Conservation (phyloP, 2,113 vertebrate species). For the Phocoena sinus region DNA sequence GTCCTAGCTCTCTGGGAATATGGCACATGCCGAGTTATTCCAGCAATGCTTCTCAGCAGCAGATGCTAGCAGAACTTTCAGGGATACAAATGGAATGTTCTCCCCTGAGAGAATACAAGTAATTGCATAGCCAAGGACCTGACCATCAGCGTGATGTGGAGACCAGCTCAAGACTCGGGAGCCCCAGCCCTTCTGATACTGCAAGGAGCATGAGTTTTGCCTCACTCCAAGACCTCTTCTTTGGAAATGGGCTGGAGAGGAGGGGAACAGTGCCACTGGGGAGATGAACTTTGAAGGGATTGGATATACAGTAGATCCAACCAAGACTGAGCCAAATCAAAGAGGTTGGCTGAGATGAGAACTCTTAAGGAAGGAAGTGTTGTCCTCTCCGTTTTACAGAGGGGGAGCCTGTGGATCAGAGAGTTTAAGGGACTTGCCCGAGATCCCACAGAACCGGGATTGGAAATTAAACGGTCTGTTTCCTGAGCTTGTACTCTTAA, state of each 20-base stretch:
- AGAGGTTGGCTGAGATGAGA: neutral
- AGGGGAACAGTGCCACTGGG: neutral
- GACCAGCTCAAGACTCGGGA: neutral
- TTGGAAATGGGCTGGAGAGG: neutral
- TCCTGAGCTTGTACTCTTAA: neutral
- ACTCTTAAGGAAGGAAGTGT: neutral
- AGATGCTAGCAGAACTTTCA: neutral
- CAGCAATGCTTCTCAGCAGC: neutral
- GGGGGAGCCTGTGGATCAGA: neutral
- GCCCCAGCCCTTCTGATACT: neutral
- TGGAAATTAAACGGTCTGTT: neutral
- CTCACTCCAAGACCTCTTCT: neutral
- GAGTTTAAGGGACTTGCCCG: neutral
- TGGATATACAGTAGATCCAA: neutral
- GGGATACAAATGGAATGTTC: neutral
- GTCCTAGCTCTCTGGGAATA: neutral
- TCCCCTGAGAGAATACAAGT: neutral
- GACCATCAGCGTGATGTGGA: neutral
- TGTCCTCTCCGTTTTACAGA: neutral
- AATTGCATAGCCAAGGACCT: neutral
- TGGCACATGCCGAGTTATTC: neutral
- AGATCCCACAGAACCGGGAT: neutral
- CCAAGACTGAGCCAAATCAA: neutral
- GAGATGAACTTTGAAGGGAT: neutral
- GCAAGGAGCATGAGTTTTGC: neutral